These are phyloP conservation scores for Microctenopoma stevenorrisi DNA, from an alignment of 2,797 vertebrate species.

Conservation along the genomic window DNA sequence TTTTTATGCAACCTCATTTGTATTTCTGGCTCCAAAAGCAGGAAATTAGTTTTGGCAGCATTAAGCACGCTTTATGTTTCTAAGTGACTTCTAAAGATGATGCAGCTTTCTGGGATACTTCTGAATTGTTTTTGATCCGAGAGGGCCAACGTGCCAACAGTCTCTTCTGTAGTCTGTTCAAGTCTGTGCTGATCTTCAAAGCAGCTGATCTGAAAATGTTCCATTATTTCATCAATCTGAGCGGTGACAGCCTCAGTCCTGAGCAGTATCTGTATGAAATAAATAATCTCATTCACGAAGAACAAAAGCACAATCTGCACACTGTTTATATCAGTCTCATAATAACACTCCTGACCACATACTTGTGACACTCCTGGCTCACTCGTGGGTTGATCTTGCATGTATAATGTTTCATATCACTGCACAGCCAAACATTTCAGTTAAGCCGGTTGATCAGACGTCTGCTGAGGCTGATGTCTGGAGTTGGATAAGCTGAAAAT, in stretches of 20 bases:
- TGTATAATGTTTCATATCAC: slow-evolving; percentile 19
- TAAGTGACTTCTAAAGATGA: slow-evolving; percentile 8
- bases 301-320: neutral
- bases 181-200: slow-evolving; percentile 31
- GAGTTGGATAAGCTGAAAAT: slow-evolving; percentile 41
- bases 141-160: neutral
- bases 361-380: neutral
- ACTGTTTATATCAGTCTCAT: neutral
- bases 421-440: slow-evolving; percentile 11
- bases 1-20: neutral
- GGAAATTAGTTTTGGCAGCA: slow-evolving; percentile 11
- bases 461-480: slow-evolving; percentile 14
- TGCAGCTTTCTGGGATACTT: slow-evolving; percentile 21
- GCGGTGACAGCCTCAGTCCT: neutral
- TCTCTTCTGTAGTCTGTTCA: slow-evolving; percentile 15
- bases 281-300: neutral
- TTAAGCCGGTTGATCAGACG: slow-evolving; percentile 2
- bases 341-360: neutral
- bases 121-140: slow-evolving; percentile 14
- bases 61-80: slow-evolving; percentile 7
- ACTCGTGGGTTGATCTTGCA: slow-evolving; percentile 5
- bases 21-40: slow-evolving; percentile 8
- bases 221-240: slow-evolving; percentile 10
- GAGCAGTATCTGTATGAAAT: slow-evolving; percentile 1
- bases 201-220: neutral